Conservation (phyloP, 2,888 invertebrate species). For the Sarcophaga carnaria region DNA sequence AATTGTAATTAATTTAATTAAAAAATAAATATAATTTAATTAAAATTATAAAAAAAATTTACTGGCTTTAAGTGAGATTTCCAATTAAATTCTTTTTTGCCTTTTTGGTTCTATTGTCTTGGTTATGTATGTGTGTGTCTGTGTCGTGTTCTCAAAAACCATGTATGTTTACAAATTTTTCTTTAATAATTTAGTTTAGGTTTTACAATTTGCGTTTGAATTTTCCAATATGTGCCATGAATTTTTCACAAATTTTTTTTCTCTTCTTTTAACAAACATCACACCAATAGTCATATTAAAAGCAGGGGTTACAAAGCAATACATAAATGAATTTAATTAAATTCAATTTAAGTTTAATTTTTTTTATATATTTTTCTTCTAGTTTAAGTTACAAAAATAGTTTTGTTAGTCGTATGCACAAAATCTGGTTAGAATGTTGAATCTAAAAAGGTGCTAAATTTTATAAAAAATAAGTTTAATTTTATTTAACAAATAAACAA, state of each 20-base stretch:
- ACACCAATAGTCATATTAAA: conserved; percentile 59
- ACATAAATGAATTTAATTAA: conserved; percentile 19
- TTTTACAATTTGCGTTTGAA: conserved; percentile 50
- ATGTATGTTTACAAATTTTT: no score
- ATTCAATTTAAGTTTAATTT: conserved; percentile 27
- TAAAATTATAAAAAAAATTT: no score
- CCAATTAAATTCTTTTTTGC: no score
- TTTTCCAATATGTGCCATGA: conserved; percentile 66
- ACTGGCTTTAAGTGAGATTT: no score
- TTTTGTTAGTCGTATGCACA: not conserved
- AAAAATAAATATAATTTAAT: no score
- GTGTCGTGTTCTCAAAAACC: no score
- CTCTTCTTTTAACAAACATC: conserved; percentile 31
- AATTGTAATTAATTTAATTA: no score
- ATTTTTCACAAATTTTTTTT: conserved; percentile 29
- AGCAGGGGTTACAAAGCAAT: conserved; percentile 51
- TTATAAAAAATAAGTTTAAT: not conserved
- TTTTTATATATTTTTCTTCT: conserved; percentile 32
- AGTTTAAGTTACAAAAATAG: conserved; percentile 27
- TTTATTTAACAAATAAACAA: no score
- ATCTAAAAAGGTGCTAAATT: conserved; percentile 68
- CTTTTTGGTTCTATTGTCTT: no score
- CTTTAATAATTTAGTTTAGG: conserved; percentile 1
- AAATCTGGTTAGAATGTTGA: conserved; percentile 53
- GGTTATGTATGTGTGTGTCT: no score